phyloP scores from a whole-genome alignment of 2,797 vertebrate species.

The Megaceryle alcyon region DNA sequence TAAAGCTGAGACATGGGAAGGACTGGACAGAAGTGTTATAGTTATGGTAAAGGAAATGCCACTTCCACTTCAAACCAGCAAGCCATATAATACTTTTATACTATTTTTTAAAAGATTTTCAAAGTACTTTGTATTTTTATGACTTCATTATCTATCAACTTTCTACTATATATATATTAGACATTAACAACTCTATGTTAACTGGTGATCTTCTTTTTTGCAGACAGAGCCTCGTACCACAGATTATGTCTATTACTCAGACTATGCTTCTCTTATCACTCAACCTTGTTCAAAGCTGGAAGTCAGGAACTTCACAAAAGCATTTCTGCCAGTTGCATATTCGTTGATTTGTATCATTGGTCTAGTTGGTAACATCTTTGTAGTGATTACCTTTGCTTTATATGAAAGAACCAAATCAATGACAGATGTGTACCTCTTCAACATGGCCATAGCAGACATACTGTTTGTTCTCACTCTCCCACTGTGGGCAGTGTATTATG shows the following conservation, averaged over 20 bases:
- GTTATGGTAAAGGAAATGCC: neutral
- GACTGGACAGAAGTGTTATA: neutral
- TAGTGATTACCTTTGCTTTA: conserved; percentile 87
- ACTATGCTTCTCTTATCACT: neutral
- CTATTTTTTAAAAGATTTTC: neutral
- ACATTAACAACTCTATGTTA: neutral
- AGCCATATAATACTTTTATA: neutral
- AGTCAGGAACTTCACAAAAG: conserved; percentile 71
- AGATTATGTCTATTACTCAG: neutral
- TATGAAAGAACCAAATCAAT: conserved; percentile 90
- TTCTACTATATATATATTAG: neutral
- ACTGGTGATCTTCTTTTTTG: neutral
- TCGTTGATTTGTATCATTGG: conserved; percentile 85
- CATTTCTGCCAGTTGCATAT: conserved; percentile 73
- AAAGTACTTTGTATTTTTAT: neutral
- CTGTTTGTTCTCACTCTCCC: conserved; percentile 89
- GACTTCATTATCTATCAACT: neutral
- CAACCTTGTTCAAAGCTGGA: conserved; percentile 48
- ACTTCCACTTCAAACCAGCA: neutral
- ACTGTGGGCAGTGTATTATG: conserved; percentile 80
- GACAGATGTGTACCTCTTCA: conserved; percentile 91
- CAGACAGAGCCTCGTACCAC: neutral
- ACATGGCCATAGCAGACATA: conserved; percentile 90
- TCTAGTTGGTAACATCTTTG: conserved; percentile 87
- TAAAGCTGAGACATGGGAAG: neutral